Base-by-base conservation (phyloP, 2,797 vertebrate genomes). In the Onychomys torridus region DNA sequence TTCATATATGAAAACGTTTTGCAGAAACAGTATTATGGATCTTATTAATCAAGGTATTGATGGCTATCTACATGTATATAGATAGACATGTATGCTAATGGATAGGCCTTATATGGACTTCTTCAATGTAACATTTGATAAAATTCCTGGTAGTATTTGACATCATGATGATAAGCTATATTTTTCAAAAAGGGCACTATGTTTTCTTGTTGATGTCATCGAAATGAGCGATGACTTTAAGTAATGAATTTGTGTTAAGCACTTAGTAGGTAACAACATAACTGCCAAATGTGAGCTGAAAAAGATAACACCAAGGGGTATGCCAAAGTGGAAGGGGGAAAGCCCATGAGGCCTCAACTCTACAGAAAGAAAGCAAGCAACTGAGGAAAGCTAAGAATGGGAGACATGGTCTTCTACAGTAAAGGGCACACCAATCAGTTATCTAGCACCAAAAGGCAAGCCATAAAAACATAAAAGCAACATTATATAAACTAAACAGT, bases 1-100 rank as follows among this genome's bases (percentile, higher is more conserved):
- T 93, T 94, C 3, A 55, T 81, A n/a, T 43, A 23, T 91, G 21
- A 92, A 88, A 61, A 91, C 61, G 88, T 87, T 63, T 37, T 46
- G 0, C n/a, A 94, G 27, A 40, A 73, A 63, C 43, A 71, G 0
- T 46, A 46, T 34, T 59, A 69, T 43, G 5, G 10, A 49, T 83
- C 9, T 89, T 90, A 32, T 95, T 65, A 92, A 65, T 85, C 19
- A 27, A 75, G 3, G 1, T 69, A 61, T 77, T 59, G 29, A 81
- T 40, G 1, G 13, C 25, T 79, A 27, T 40, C 13, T 75, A 9
- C 34, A 73, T 61, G 4, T 11, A 59, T 25, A 43, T 43, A 82
- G n/a, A 90, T 9, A 8, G n/a, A 25, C 40, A 63, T 37, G 0
- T 61, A 43, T 85, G 11, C 40, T 49, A 52, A 16, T 43, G 65